phyloP scores from a whole-genome alignment of 2,888 invertebrate species.

The Sussaba pulchella region DNA sequence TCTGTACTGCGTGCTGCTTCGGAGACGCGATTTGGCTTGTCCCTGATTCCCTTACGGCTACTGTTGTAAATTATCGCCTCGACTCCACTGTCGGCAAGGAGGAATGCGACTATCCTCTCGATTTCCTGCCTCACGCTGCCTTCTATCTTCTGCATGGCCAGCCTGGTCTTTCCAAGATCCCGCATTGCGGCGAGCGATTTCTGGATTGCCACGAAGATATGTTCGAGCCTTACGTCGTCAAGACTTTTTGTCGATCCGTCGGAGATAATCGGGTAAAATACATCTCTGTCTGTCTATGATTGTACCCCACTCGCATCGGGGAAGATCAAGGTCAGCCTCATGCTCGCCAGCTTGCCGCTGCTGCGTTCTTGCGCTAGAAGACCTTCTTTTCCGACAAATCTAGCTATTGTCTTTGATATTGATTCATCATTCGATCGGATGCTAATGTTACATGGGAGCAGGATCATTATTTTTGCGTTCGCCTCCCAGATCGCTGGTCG shows the following conservation, averaged over 20 bases:
- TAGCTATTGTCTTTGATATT: not conserved
- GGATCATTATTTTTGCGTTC: too few species aligned
- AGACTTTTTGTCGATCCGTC: not conserved
- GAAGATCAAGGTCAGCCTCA: conserved; percentile 59
- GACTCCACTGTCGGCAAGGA: not conserved
- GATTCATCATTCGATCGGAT: too few species aligned
- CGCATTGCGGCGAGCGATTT: not conserved
- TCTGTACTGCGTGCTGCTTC: not conserved
- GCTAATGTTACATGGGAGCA: too few species aligned
- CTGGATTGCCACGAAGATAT: not conserved
- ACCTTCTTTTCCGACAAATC: conserved; percentile 27
- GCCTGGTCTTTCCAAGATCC: not conserved
- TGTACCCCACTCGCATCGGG: conserved; percentile 62
- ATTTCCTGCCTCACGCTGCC: not conserved
- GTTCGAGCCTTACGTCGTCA: not conserved
- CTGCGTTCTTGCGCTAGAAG: conserved; percentile 24
- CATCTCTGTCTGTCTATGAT: conserved; percentile 27
- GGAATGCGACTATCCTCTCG: not conserved
- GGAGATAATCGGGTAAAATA: conserved; percentile 22
- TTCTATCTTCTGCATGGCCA: conserved; percentile 19
- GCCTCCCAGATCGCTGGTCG: too few species aligned
- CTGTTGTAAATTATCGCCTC: not conserved
- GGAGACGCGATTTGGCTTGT: not conserved
- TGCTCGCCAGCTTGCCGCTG: conserved; percentile 47
- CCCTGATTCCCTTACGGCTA: not conserved